Base-by-base conservation (phyloP, 1,140 invertebrate genomes). In the Brachionus plicatilis region DNA sequence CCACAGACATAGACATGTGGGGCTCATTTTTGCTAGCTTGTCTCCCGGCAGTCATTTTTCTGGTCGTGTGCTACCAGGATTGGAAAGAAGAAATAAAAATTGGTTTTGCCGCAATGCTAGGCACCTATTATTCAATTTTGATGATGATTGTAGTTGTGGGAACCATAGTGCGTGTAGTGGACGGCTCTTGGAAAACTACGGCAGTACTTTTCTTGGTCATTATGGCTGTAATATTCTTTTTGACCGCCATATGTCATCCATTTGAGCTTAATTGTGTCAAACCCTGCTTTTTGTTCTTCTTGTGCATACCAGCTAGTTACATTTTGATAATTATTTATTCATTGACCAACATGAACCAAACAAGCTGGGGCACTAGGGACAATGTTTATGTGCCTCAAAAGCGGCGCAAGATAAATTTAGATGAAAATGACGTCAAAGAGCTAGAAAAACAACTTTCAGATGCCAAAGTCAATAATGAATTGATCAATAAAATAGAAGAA, bases 271-370 rank as follows among this genome's bases (percentile, higher is more conserved):
- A 86, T 11, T 96, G 95, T 87, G 88, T 97, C 6, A 87, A 93
- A 14, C 93, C 93, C 84, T 93, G 94, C 14, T 88, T 94, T 4
- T 92, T 97, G 29, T 97, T 97, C 88, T 97, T 95, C 88, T 92
- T 97, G 12, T 94, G 95, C 7, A 94, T 97, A 68, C 95, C 95
- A 0, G 94, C 94, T 84, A 96, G 96, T 95, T 97, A 96, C 87
- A 93, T 96, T 92, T 90, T 97, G 84, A 91, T 97, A 12, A 94
- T 95, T 56, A 94, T 97, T 75, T 97, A 95, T 87, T 95, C 95
- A 0, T 90, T 96, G 0, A 95, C 95, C 87, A 97, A 97, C 87
- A 91, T 97, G 87, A 94, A 97, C 88, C 93, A 94, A 85, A 93
- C 96, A 0, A 93, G 92, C 0, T 97, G 95, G 95, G 95, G 95